phyloP scores from a whole-genome alignment of 1,140 invertebrate genomes.

The Caenorhabditis remanei region DNA sequence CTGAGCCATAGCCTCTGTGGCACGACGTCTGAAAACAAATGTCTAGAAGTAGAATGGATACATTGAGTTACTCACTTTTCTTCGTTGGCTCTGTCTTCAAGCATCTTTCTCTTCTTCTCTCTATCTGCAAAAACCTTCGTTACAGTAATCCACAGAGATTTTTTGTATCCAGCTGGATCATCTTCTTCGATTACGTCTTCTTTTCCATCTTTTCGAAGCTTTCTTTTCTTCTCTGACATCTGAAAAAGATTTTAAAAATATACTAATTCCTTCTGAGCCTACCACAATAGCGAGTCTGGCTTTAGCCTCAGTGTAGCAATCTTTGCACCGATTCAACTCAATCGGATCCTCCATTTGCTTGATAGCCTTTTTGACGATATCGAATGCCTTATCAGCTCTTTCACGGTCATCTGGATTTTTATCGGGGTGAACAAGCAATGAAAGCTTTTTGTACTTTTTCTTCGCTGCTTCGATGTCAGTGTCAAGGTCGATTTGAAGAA shows the following conservation, averaged over 20 bases:
- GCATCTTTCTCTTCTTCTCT: constrained; percentile 73
- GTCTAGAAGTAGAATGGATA: not conserved
- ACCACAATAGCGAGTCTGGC: constrained; percentile 89
- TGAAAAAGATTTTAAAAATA: not conserved
- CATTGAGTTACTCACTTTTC: constrained; percentile 62
- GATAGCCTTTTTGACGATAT: constrained; percentile 95
- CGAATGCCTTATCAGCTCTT: constrained; percentile 90
- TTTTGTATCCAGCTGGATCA: constrained; percentile 75
- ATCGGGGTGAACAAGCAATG: constrained; percentile 97
- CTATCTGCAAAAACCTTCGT: constrained; percentile 77
- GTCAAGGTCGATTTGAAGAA: constrained; percentile 93
- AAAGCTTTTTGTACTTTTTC: constrained; percentile 94
- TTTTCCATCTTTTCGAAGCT: constrained; percentile 92
- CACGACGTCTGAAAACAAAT: constrained; percentile 67
- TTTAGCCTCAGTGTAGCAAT: constrained; percentile 96
- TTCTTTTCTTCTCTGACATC: constrained; percentile 94
- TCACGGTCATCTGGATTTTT: constrained; percentile 96
- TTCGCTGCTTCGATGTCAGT: constrained; percentile 90
- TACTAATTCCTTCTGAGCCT: not conserved
- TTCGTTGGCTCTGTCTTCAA: constrained; percentile 76
- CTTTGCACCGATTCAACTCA: constrained; percentile 91
- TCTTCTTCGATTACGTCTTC: constrained; percentile 89
- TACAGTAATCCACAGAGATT: constrained; percentile 73
- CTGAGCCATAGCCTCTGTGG: constrained; percentile 70
- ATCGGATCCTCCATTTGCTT: constrained; percentile 95